Conservation (phyloP, 2,797 vertebrate genomes). For the Alcedo quadribrachys region DNA sequence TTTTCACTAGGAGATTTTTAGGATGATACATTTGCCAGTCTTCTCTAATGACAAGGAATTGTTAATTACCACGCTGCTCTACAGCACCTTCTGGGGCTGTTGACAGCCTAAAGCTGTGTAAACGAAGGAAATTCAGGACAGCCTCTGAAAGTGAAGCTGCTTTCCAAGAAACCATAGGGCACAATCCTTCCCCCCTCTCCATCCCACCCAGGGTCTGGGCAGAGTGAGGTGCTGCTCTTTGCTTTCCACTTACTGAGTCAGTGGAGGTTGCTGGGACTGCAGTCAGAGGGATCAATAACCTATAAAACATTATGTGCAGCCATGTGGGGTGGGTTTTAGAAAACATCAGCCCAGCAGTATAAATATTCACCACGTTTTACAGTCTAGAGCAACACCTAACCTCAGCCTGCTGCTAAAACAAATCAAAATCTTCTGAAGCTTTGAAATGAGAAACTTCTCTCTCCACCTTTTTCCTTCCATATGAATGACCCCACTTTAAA, state of each 20-base stretch:
- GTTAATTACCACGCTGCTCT: background rate
- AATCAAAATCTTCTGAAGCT: background rate
- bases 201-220: background rate
- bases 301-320: background rate
- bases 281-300: background rate
- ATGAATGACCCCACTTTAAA: fast-evolving
- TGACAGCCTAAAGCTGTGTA: background rate
- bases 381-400: background rate
- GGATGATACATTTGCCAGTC: background rate
- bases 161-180: no score
- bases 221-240: background rate
- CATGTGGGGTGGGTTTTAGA: background rate
- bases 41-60: background rate
- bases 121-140: background rate
- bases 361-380: background rate
- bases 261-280: background rate
- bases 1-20: background rate
- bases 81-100: background rate
- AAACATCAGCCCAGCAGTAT: background rate
- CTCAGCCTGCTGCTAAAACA: background rate
- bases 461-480: fast-evolving
- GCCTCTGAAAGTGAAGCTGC: background rate
- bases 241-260: background rate
- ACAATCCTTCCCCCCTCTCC: background rate
- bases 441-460: background rate